These are phyloP conservation scores for Sprattus sprattus DNA, from an alignment of 2,113 vertebrate species.

Conservation along the genomic window DNA sequence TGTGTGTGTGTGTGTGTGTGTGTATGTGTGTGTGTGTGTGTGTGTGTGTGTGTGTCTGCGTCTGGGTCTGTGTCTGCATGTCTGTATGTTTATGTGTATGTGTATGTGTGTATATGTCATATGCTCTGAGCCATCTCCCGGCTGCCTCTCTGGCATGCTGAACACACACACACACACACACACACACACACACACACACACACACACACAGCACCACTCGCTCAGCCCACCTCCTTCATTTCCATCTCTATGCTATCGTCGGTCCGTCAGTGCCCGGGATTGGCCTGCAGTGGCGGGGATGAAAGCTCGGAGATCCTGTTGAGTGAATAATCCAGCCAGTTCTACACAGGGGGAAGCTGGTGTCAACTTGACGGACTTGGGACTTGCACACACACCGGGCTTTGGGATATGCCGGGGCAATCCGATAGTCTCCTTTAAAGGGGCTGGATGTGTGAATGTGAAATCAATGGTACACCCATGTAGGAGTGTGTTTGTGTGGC, in stretches of 20 bases:
- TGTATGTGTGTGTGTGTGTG: neutral
- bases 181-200: constrained; percentile 1
- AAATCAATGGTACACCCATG: constrained; percentile 82
- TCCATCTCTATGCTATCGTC: constrained; percentile 77
- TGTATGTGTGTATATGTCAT: neutral
- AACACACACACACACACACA: neutral
- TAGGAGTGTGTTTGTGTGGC: constrained; percentile 72
- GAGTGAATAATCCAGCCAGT: constrained; percentile 77
- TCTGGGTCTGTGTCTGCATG: neutral
- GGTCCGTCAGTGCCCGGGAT: constrained; percentile 68
- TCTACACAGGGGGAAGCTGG: constrained; percentile 71
- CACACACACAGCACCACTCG: constrained; percentile 7
- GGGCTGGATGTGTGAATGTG: constrained; percentile 75
- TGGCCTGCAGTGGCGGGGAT: constrained; percentile 73
- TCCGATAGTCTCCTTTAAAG: constrained; percentile 70
- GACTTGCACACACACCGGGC: constrained; percentile 61
- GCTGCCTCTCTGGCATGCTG: constrained; percentile 29
- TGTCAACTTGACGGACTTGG: constrained; percentile 72
- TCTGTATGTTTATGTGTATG: neutral
- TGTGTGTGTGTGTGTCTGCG: neutral
- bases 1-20: constrained; percentile 22
- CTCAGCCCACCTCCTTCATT: constrained; percentile 61
- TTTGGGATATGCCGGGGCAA: constrained; percentile 70
- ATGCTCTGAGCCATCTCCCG: neutral
- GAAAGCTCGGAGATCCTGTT: constrained; percentile 76